A percentile compares a stretch with the other conserved stretches of the same genome.
Conservation (phyloP, 2,113 vertebrate genomes). For the Sinosuthora webbiana region DNA sequence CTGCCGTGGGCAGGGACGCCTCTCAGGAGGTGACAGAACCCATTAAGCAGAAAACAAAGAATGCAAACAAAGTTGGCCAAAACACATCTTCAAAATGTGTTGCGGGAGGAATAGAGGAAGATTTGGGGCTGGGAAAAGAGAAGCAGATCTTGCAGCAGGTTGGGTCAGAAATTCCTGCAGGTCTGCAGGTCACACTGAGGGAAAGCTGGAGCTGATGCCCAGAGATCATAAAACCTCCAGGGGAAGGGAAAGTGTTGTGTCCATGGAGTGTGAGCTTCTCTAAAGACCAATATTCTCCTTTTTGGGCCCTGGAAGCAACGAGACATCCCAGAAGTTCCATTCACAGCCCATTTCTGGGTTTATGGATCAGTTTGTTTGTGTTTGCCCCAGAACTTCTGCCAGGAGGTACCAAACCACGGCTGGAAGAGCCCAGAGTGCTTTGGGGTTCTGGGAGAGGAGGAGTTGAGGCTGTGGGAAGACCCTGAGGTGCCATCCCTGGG, state of each 20-base stretch:
- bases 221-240: not conserved
- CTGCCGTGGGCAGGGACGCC: not conserved
- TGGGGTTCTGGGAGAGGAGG: not conserved
- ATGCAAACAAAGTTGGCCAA: not conserved
- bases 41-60: not conserved
- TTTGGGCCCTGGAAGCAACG: not conserved
- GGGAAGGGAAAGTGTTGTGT: not conserved
- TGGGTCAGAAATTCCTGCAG: not conserved
- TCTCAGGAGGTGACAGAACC: not conserved
- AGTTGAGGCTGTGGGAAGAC: not conserved
- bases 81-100: not conserved
- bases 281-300: not conserved
- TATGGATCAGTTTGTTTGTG: not conserved
- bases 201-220: not conserved
- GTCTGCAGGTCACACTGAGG: not conserved
- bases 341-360: not conserved
- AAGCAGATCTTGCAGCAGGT: not conserved
- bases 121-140: not conserved
- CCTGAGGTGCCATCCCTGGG: not conserved
- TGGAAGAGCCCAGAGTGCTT: not conserved
- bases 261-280: not conserved
- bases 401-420: not conserved
- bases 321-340: not conserved
- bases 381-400: not conserved
- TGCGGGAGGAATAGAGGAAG: not conserved